Percentiles rank a stretch among this genome's conserved stretches.
phyloP scores from a whole-genome alignment of 2,888 invertebrate genomes.

The Aphidoletes aphidimyza region DNA sequence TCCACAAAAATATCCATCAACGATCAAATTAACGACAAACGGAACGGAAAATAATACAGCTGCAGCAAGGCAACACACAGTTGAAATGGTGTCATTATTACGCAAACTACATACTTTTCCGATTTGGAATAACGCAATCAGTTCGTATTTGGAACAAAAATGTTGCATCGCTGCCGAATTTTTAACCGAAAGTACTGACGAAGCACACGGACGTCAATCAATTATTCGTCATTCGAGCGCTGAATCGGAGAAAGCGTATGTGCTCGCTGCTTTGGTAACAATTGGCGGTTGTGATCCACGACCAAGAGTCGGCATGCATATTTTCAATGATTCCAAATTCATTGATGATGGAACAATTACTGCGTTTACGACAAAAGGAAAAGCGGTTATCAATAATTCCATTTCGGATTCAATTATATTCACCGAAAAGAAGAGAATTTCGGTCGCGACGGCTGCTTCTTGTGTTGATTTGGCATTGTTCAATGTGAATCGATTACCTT shows the following conservation, averaged over 20 bases:
- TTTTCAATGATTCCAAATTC: conserved; percentile 71
- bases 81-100: conserved; percentile 82
- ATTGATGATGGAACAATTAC: conserved; percentile 72
- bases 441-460: conserved; percentile 61
- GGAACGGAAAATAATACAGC: conserved; percentile 23
- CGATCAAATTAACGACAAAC: neutral
- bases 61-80: conserved; percentile 62
- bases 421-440: conserved; percentile 65
- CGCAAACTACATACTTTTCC: conserved; percentile 79
- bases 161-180: conserved; percentile 75
- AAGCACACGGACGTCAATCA: conserved; percentile 19
- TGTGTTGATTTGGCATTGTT: conserved; percentile 68
- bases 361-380: conserved; percentile 73
- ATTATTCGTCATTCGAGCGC: conserved; percentile 56
- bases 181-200: conserved; percentile 67
- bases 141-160: conserved; percentile 74
- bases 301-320: conserved; percentile 76
- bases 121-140: conserved; percentile 79
- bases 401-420: conserved; percentile 64
- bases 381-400: conserved; percentile 68
- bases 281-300: conserved; percentile 81
- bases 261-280: conserved; percentile 77
- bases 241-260: conserved; percentile 67
- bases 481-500: conserved; percentile 73
- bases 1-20: too few relatives aligned